Evolutionary conservation across 1,140 invertebrate genomes (phyloP), one percentile per base, ranked within the genome.

Genomic region (Lepidurus apus): DNA sequence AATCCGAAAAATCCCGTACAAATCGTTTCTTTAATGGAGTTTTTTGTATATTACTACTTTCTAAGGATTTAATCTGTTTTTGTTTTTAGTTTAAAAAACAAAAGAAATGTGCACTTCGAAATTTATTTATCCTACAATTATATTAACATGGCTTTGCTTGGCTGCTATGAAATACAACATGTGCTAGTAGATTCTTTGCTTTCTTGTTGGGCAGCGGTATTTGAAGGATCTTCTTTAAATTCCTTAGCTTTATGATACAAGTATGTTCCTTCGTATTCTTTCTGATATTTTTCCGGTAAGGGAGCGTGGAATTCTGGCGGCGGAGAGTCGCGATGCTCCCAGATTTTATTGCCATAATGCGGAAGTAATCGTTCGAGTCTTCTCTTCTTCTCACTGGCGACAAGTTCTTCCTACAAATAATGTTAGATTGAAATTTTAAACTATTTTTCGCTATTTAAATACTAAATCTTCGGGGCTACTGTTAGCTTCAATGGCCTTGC

Each of bases 301-400:
- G 92, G 92, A 79, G 87, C 87, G 80, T 90, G 89, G 94, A 94
- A 96, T 83, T 94, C 90, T 79, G 85, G 83, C 7, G 94, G 94
- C 8, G 93, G 93, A 77, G 85, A 81, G n/a, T 88, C 86, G 75
- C 94, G 86, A 82, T 89, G 91, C 81, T 90, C 86, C 95, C 94
- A 96, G 21, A 91, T 87, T 83, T 92, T 87, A 85, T 96, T 96
- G 17, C 82, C 82, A 80, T 89, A 89, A 84, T 95, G 92, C 1
- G 88, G 86, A 53, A 83, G 83, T 76, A 95, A 83, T 81, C 95
- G 86, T 75, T 87, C 83, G 43, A 85, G 77, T 78, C 91, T 87
- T 17, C 93, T 85, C 26, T 84, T 81, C 81, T 87, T 88, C 86
- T 96, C 94, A 86, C 91, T 93, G 53, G 88, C 83, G 73, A 95